phyloP scores from a whole-genome alignment of 2,888 invertebrate species.

The Philopedon plagiatum region DNA sequence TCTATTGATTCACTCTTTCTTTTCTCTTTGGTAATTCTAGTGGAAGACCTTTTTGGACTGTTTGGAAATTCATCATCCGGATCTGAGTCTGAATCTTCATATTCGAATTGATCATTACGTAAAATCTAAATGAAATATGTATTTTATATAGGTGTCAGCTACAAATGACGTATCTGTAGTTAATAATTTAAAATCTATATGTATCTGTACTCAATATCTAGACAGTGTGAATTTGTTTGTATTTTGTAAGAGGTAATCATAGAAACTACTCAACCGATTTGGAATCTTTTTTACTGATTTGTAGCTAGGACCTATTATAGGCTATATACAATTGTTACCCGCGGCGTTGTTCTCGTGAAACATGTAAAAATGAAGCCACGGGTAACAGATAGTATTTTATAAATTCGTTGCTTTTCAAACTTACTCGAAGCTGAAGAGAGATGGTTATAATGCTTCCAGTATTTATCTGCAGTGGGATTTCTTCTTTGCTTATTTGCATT shows the following conservation, averaged over 20 bases:
- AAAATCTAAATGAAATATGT: slow-evolving; percentile 62
- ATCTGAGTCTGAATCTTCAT: slow-evolving; percentile 56
- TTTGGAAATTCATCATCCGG: slow-evolving; percentile 51
- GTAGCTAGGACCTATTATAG: too few species aligned
- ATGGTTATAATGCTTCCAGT: slow-evolving; percentile 82
- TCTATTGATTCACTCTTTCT: not conserved
- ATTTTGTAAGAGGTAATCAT: too few species aligned
- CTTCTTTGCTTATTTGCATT: slow-evolving; percentile 81
- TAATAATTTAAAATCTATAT: too few species aligned
- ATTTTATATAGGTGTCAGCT: too few species aligned
- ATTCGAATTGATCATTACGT: slow-evolving; percentile 57
- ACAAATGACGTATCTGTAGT: too few species aligned
- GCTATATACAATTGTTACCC: too few species aligned
- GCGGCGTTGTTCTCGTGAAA: too few species aligned
- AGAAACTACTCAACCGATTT: too few species aligned
- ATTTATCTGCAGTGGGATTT: slow-evolving; percentile 80
- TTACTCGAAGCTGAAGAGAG: slow-evolving; percentile 81
- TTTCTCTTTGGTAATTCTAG: slow-evolving; percentile 9
- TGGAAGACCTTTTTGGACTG: not conserved
- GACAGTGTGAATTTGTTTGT: too few species aligned
- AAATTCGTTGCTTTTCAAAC: slow-evolving; percentile 43
- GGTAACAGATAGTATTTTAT: not conserved
- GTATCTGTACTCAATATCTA: too few species aligned
- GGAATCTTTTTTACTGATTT: too few species aligned
- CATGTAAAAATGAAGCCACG: not conserved